Evolutionary conservation across 2,113 vertebrate genomes (phyloP).

Genomic region (Anolis sagrei): DNA sequence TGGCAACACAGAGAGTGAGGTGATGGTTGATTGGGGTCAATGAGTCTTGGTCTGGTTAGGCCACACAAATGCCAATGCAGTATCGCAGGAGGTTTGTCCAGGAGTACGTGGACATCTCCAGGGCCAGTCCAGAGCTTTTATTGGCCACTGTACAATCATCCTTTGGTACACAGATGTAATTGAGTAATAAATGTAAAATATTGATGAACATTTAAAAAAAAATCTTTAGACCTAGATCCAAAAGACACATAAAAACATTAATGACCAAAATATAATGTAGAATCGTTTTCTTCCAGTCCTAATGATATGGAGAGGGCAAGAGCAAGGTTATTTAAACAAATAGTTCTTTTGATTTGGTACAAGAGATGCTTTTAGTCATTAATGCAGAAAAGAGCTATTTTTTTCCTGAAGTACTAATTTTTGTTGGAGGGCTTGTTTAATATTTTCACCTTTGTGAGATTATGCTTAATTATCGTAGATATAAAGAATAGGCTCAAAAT

Average conservation of each 20-base stretch:
- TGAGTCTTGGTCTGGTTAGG: too few relatives aligned
- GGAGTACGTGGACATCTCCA: too few relatives aligned
- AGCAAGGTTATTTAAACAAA: not conserved
- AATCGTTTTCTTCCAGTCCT: not conserved
- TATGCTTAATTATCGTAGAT: not conserved
- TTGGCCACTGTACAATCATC: too few relatives aligned
- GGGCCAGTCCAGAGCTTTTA: too few relatives aligned
- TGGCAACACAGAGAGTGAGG: too few relatives aligned
- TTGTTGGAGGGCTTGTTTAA: constrained; percentile 2
- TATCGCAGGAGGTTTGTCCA: too few relatives aligned
- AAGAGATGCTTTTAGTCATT: not conserved
- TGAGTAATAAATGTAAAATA: too few relatives aligned
- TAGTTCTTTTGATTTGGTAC: not conserved
- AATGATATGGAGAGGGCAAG: not conserved
- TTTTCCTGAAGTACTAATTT: not conserved
- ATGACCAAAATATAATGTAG: not conserved
- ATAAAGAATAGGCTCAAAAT: constrained; percentile 2
- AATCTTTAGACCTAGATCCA: too few relatives aligned
- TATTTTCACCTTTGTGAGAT: constrained; percentile 8
- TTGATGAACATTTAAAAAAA: too few relatives aligned
- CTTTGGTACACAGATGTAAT: too few relatives aligned
- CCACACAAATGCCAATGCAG: too few relatives aligned
- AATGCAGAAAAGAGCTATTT: not conserved
- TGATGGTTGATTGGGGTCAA: too few relatives aligned
- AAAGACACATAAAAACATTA: not conserved